These are phyloP conservation scores for Xyrichtys novacula DNA, from an alignment of 2,797 vertebrate species.

Conservation along the genomic window DNA sequence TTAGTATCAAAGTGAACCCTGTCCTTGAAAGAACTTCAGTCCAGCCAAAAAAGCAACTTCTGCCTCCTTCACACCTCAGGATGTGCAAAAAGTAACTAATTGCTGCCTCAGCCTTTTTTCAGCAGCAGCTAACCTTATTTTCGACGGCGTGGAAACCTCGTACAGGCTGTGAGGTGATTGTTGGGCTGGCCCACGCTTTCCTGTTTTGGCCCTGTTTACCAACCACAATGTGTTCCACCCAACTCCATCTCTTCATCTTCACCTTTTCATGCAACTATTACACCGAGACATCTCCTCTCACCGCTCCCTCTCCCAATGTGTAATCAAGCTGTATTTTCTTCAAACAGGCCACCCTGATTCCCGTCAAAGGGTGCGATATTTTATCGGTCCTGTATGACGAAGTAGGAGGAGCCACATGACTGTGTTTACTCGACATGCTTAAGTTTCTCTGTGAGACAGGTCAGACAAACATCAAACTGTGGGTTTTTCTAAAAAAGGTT, in stretches of 20 bases:
- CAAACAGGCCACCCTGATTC: constrained; percentile 14
- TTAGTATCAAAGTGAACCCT: neutral
- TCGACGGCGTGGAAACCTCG: constrained; percentile 41
- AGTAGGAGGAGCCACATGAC: no score
- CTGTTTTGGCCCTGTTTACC: constrained; percentile 77
- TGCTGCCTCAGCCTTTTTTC: constrained; percentile 55
- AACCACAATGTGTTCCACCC: constrained; percentile 76
- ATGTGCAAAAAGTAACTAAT: constrained; percentile 12
- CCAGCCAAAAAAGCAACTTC: neutral
- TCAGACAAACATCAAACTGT: no score
- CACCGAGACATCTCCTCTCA: constrained; percentile 54
- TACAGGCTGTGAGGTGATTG: constrained; percentile 51
- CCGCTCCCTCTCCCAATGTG: constrained; percentile 58
- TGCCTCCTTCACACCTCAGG: constrained; percentile 9
- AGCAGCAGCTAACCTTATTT: constrained; percentile 42
- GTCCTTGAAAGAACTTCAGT: constrained; percentile 12
- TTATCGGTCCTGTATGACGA: no score
- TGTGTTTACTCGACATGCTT: no score
- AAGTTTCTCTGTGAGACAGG: no score
- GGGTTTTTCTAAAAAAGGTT: no score
- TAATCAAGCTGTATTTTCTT: constrained; percentile 28
- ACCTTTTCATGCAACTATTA: constrained; percentile 52
- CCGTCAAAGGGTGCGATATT: no score
- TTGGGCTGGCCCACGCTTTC: constrained; percentile 76
- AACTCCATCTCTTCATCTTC: constrained; percentile 65